Evolutionary conservation across 2,113 vertebrate genomes (phyloP), one percentile per base, ranked within the genome.

Genomic region (Andinoacara biseriatus): DNA sequence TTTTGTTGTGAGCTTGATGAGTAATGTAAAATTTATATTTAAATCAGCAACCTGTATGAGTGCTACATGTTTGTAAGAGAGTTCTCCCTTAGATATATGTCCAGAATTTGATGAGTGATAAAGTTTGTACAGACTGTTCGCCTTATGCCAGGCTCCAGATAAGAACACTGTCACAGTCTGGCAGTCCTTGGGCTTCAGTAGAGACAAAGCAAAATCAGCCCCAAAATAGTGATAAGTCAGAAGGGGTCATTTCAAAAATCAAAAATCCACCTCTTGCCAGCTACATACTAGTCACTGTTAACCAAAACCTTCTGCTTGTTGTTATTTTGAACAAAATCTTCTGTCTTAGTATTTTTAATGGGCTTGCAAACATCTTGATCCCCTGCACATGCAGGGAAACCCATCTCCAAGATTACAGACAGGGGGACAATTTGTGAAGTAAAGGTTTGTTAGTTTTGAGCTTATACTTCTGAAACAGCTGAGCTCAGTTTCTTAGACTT

Each of bases 1-100:
- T 29, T 69, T 29, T 0, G 0, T 43, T 29, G 43, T 26, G 9
- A 67, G 40, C 22, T 26, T 67, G 14, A 67, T 3, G 10, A 62
- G 20, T 67, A 67, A n/a, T 49, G 63, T 69, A 29, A 69, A 2
- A 10, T 52, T 15, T 20, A 0, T 69, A 14, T 46, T 13, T 43
- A 1, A 31, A 69, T 69, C 31, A 54, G 20, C 54, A 10, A 8
- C 20, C n/a, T 56, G 20, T 56, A 1, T 56, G 3, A 56, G 17
- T 54, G 17, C 46, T 18, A 18, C 5, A 49, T 52, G 65, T 0
- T 17, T 13, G 24, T 29, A 20, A 52, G 43, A n/a, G 67, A 72
- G 0, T 29, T 72, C 46, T 72, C 67, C 67, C 26, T 52, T 31
- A 72, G 31, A 1, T 46, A 31, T 72, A 17, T 54, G 17, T 46